Evolutionary conservation across 2,888 invertebrate genomes (phyloP).

Genomic region (Allygus modestus): DNA sequence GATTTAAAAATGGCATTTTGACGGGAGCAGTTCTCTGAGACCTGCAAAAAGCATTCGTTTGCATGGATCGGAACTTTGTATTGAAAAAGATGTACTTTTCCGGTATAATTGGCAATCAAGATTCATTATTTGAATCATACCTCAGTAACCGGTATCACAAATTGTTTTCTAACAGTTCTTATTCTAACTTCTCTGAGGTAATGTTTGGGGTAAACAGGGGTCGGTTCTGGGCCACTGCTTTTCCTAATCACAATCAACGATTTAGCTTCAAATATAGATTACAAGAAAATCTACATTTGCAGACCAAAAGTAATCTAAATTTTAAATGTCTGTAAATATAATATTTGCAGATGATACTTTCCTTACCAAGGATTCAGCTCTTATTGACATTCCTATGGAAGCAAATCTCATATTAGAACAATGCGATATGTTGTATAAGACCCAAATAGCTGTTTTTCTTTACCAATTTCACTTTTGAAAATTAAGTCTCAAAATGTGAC

Average conservation of each 20-base stretch:
- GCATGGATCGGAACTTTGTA: constrained; percentile 27
- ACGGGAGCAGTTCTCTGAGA: background rate
- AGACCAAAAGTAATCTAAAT: too few species aligned
- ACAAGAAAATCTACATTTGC: background rate
- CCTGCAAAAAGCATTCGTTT: constrained; percentile 28
- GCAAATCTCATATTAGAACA: too few species aligned
- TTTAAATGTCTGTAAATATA: too few species aligned
- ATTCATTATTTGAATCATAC: constrained; percentile 14
- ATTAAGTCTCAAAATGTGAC: too few species aligned
- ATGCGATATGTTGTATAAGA: too few species aligned
- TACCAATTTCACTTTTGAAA: too few species aligned
- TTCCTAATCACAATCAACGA: constrained; percentile 7
- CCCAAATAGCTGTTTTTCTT: too few species aligned
- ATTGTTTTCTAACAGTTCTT: background rate
- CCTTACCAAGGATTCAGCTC: background rate
- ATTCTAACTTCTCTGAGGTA: constrained; percentile 10
- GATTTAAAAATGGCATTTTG: background rate
- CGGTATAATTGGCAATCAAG: constrained; percentile 34
- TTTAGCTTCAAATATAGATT: background rate
- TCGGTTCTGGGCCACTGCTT: constrained; percentile 15
- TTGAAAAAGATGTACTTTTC: background rate
- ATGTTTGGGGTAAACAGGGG: constrained; percentile 40
- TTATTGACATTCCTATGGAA: too few species aligned
- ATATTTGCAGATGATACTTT: background rate
- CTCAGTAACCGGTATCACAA: constrained; percentile 45